phyloP scores from a whole-genome alignment of 2,888 invertebrate genomes.

The Hanleya hanleyi region DNA sequence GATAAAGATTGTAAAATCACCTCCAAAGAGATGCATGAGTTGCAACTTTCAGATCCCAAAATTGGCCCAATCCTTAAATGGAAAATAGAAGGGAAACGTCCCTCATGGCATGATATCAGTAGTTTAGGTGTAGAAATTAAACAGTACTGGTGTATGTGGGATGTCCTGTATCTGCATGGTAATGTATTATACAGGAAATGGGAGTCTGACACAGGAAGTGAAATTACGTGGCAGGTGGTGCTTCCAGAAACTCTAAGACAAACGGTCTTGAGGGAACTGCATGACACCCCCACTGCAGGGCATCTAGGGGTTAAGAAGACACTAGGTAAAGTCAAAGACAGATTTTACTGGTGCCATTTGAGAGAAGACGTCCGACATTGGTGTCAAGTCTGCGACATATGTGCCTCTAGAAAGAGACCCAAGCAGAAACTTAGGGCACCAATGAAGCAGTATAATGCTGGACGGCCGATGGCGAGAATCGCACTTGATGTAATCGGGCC shows the following conservation, averaged over 20 bases:
- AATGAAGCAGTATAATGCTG: slow-evolving; percentile 24
- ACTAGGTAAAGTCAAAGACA: neutral
- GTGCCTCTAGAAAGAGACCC: slow-evolving; percentile 20
- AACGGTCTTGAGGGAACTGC: neutral
- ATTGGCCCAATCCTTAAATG: slow-evolving; percentile 12
- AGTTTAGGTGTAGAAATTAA: no score
- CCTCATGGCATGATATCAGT: slow-evolving; percentile 21
- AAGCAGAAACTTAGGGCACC: slow-evolving; percentile 16
- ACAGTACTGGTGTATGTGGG: neutral
- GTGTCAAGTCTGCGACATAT: slow-evolving; percentile 27
- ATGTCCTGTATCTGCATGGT: neutral
- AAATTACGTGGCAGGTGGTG: neutral
- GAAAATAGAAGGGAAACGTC: slow-evolving; percentile 16
- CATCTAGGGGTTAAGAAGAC: slow-evolving; percentile 14
- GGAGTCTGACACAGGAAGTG: neutral
- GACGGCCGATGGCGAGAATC: slow-evolving; percentile 27
- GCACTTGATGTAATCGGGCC: slow-evolving; percentile 32
- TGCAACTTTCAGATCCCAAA: neutral
- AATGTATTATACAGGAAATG: neutral
- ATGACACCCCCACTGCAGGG: slow-evolving; percentile 15
- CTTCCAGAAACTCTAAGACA: neutral
- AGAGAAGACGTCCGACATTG: slow-evolving; percentile 19
- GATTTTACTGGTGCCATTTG: slow-evolving; percentile 19
- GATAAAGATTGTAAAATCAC: no score
- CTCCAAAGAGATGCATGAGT: neutral